These are phyloP conservation scores for Dipodomys merriami DNA, from an alignment of 2,113 vertebrate species.

Conservation along the genomic window DNA sequence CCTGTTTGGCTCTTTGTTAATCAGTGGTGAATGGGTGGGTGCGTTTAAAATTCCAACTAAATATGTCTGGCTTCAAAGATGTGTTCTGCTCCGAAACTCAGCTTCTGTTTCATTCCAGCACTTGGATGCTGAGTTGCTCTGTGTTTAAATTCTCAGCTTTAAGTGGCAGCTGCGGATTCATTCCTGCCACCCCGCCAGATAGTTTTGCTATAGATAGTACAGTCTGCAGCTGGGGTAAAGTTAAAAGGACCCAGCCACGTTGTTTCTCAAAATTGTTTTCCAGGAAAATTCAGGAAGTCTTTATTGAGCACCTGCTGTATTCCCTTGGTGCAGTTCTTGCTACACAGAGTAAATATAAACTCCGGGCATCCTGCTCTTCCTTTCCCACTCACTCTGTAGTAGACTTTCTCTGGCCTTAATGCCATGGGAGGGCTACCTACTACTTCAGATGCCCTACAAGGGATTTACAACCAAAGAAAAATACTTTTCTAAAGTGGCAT, in stretches of 20 bases:
- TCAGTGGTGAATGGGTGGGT: slow-evolving; percentile 33
- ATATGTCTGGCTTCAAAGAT: slow-evolving; percentile 20
- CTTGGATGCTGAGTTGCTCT: slow-evolving; percentile 62
- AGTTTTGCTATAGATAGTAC: slow-evolving; percentile 68
- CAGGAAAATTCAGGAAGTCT: slow-evolving; percentile 51
- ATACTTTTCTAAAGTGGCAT: not conserved
- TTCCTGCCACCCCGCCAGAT: slow-evolving; percentile 1
- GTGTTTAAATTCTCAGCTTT: slow-evolving; percentile 68
- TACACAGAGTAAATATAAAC: not conserved
- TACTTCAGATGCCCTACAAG: not conserved
- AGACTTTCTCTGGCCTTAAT: not conserved
- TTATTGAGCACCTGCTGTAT: slow-evolving; percentile 36
- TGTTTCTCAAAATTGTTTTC: slow-evolving; percentile 57
- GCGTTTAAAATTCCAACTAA: slow-evolving; percentile 39
- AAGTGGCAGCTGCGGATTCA: slow-evolving; percentile 68
- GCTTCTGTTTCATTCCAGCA: slow-evolving; percentile 47
- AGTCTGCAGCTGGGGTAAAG: slow-evolving; percentile 44
- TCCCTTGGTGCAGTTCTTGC: not conserved
- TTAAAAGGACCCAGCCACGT: slow-evolving; percentile 31
- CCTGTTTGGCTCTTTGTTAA: slow-evolving; percentile 6
- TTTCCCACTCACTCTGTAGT: not conserved
- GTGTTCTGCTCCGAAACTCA: slow-evolving; percentile 22
- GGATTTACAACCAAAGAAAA: not conserved
- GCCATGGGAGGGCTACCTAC: not conserved
- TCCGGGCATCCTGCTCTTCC: not conserved